Evolutionary conservation across 2,888 invertebrate species (phyloP).

Genomic region (Shargacucullia verbasci): DNA sequence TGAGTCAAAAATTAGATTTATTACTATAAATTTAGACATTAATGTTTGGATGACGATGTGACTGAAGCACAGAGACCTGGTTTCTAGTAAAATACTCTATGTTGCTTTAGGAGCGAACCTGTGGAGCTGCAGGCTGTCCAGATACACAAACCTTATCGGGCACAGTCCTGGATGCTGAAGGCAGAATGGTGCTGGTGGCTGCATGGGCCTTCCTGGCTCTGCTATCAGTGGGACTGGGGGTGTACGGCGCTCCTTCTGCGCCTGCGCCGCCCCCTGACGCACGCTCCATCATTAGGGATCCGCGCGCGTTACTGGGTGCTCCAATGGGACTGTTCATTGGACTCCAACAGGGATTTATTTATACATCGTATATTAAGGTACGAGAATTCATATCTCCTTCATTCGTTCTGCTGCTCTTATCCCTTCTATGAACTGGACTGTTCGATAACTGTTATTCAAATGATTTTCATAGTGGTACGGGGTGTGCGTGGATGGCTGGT

Average conservation of each 20-base stretch:
- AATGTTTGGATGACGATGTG: no score
- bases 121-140: constrained; percentile 82
- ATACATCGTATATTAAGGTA: constrained; percentile 94
- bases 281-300: constrained; percentile 86
- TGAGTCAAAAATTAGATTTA: constrained; percentile 66
- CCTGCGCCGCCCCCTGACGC: constrained; percentile 79
- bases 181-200: constrained; percentile 74
- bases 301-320: constrained; percentile 91
- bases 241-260: constrained; percentile 75
- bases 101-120: constrained; percentile 79
- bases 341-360: constrained; percentile 95
- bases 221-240: constrained; percentile 71
- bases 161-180: constrained; percentile 74
- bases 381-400: no score
- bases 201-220: constrained; percentile 77
- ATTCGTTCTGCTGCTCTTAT: no score
- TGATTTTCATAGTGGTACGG: constrained; percentile 91
- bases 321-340: constrained; percentile 95
- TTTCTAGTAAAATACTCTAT: no score
- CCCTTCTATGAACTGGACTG: no score
- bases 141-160: constrained; percentile 74
- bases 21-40: not conserved
- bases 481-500: constrained; percentile 94
- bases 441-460: no score
- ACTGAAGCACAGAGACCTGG: no score